phyloP scores from a whole-genome alignment of 2,797 vertebrate species.

The Epinephelus coioides region DNA sequence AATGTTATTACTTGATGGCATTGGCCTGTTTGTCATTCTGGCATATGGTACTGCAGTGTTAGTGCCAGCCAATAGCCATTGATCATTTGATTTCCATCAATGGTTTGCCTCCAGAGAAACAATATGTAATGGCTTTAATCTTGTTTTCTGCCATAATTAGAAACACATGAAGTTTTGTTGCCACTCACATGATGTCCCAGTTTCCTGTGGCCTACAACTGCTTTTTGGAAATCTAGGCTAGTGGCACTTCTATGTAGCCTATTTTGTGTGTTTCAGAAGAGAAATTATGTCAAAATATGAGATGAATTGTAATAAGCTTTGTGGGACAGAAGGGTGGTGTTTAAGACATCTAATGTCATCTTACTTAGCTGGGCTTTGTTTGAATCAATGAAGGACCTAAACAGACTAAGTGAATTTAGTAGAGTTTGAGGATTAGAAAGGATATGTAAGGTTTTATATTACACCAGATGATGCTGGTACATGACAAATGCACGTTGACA shows the following conservation, averaged over 20 bases:
- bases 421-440: background rate
- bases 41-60: background rate
- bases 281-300: constrained; percentile 17
- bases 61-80: constrained; percentile 8
- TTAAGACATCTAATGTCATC: constrained; percentile 3
- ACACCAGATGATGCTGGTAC: background rate
- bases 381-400: constrained; percentile 6
- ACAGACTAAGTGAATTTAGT: background rate
- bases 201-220: constrained; percentile 72
- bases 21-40: constrained; percentile 24
- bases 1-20: constrained; percentile 27
- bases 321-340: background rate
- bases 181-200: constrained; percentile 75
- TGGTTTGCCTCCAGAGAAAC: constrained; percentile 28
- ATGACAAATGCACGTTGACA: constrained; percentile 3
- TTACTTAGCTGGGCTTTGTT: background rate
- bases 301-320: constrained; percentile 16
- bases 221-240: constrained; percentile 66
- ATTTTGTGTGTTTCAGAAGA: constrained; percentile 53
- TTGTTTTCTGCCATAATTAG: constrained; percentile 71
- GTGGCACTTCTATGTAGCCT: constrained; percentile 42
- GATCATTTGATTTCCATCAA: constrained; percentile 44
- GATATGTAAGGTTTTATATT: background rate
- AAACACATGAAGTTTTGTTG: constrained; percentile 67
- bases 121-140: constrained; percentile 48